Evolutionary conservation across 2,797 vertebrate species (phyloP).

Genomic region (Zenarchopterus dispar): DNA sequence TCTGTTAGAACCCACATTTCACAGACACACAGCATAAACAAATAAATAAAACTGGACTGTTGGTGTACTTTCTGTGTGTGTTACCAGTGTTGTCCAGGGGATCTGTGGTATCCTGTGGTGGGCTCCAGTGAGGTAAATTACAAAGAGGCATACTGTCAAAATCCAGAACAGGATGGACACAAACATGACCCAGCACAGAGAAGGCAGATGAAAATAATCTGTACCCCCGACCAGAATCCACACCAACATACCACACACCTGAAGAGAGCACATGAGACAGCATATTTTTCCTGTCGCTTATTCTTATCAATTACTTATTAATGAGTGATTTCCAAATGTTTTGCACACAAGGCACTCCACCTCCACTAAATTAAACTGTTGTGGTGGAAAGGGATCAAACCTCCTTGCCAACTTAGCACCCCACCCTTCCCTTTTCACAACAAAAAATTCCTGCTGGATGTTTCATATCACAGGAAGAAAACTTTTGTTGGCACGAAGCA

Average conservation of each 20-base stretch:
- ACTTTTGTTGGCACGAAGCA: constrained; percentile 18
- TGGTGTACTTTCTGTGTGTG: constrained; percentile 7
- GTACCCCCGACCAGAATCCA: constrained; percentile 93
- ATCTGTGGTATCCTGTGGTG: constrained; percentile 87
- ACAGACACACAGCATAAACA: background rate
- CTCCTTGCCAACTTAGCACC: constrained; percentile 29
- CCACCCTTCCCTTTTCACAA: constrained; percentile 65
- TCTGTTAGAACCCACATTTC: background rate
- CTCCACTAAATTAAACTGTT: constrained; percentile 4
- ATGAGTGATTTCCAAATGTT: background rate
- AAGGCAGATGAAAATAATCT: constrained; percentile 86
- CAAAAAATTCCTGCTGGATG: constrained; percentile 51
- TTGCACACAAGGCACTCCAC: background rate
- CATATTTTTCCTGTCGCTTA: background rate
- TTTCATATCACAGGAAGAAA: constrained; percentile 57
- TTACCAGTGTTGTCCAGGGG: constrained; percentile 89
- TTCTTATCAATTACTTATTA: background rate
- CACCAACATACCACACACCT: constrained; percentile 90
- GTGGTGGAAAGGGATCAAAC: background rate
- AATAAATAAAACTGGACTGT: background rate
- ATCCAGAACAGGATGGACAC: constrained; percentile 90
- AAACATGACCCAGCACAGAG: constrained; percentile 93
- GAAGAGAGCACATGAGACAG: constrained; percentile 14
- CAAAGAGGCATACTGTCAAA: constrained; percentile 87
- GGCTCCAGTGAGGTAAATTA: constrained; percentile 88